Evolutionary conservation across 2,113 vertebrate species (phyloP).

Genomic region (Percopsis transmontana): DNA sequence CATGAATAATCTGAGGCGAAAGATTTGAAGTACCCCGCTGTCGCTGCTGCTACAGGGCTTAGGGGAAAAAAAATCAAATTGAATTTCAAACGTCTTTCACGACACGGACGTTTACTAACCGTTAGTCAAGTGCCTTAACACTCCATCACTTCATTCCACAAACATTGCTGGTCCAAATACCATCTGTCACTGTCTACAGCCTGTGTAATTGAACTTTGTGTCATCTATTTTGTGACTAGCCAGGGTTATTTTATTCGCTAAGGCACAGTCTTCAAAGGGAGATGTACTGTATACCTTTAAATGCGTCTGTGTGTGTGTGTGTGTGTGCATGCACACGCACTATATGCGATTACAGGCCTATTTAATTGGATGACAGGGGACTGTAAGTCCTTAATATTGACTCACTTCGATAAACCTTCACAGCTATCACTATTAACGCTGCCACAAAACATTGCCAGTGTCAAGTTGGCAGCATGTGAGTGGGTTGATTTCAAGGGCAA

Average conservation of each 20-base stretch:
- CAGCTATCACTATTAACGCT: slow-evolving; percentile 57
- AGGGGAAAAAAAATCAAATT: neutral
- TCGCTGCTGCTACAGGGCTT: slow-evolving; percentile 28
- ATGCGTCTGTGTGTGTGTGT: neutral
- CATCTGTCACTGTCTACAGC: neutral
- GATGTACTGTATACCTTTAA: neutral
- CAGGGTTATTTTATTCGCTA: slow-evolving; percentile 14
- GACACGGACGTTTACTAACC: slow-evolving; percentile 27
- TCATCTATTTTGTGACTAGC: slow-evolving; percentile 13
- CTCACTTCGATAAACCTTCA: slow-evolving; percentile 52
- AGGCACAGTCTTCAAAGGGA: slow-evolving; percentile 19
- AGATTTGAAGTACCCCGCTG: slow-evolving; percentile 54
- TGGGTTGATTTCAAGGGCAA: slow-evolving; percentile 51
- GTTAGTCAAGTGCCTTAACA: slow-evolving; percentile 18
- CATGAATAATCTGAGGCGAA: slow-evolving; percentile 56
- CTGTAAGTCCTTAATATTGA: slow-evolving; percentile 52
- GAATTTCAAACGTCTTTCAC: slow-evolving; percentile 16
- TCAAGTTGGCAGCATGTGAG: slow-evolving; percentile 7
- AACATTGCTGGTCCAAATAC: slow-evolving; percentile 1
- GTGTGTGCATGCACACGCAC: neutral
- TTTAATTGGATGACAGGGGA: slow-evolving; percentile 37
- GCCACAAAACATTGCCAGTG: slow-evolving; percentile 41
- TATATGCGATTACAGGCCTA: neutral
- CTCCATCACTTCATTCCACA: slow-evolving; percentile 1
- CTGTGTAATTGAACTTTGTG: slow-evolving; percentile 33